Conservation (phyloP, 2,797 vertebrate species). For the Lycodopsis pacificus region DNA sequence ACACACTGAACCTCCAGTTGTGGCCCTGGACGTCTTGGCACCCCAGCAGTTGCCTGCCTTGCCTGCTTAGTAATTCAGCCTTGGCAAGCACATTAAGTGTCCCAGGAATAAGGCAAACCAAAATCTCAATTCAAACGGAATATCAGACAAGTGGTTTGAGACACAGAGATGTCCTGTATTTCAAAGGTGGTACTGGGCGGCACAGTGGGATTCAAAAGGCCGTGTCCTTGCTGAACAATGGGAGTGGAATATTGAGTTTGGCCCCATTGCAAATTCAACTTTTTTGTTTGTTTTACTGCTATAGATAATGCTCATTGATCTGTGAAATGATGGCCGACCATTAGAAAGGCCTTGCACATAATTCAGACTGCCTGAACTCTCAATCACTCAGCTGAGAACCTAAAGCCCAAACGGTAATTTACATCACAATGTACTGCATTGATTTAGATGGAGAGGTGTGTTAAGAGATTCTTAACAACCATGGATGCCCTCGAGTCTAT, state of each 20-base stretch:
- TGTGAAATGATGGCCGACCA: conserved; percentile 85
- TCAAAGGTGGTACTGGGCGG: conserved; percentile 59
- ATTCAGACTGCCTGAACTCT: conserved; percentile 77
- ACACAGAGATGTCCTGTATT: conserved; percentile 44
- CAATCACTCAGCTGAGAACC: conserved; percentile 76
- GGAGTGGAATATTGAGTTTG: conserved; percentile 81
- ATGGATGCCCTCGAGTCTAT: conserved; percentile 55
- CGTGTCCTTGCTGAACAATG: conserved; percentile 78
- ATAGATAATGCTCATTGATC: conserved; percentile 85
- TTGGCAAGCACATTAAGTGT: background rate
- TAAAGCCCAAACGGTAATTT: conserved; percentile 72
- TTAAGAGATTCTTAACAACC: conserved; percentile 74
- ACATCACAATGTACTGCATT: conserved; percentile 75
- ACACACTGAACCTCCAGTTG: background rate
- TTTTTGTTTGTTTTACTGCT: conserved; percentile 57
- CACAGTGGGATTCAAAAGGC: conserved; percentile 61
- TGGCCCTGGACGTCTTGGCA: background rate
- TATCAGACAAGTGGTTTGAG: conserved; percentile 48
- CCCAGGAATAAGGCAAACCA: conserved; percentile 24
- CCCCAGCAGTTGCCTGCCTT: background rate
- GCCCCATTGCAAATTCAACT: conserved; percentile 76
- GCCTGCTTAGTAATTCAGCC: conserved; percentile 4
- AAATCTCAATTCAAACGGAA: conserved; percentile 44
- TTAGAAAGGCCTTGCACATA: conserved; percentile 77
- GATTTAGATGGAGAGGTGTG: conserved; percentile 73